Evolutionary conservation across 2,797 vertebrate genomes (phyloP).

Genomic region (Cossypha heuglini): DNA sequence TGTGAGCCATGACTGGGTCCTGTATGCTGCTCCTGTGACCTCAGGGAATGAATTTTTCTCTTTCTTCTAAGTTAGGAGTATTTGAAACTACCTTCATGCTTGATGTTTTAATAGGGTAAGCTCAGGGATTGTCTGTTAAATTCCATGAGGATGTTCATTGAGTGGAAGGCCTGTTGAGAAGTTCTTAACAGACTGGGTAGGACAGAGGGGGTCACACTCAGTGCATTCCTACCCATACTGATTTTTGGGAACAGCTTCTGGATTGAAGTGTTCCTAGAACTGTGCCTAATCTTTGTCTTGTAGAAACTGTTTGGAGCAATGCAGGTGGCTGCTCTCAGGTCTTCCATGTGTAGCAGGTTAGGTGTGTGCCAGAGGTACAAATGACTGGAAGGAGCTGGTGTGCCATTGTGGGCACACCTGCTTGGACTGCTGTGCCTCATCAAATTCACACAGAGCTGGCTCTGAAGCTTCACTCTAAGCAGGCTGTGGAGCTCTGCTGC

Average conservation of each 20-base stretch:
- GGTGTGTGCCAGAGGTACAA: accelerated
- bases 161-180: neutral
- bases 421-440: neutral
- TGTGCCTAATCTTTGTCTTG: neutral
- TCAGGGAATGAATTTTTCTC: neutral
- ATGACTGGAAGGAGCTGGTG: accelerated
- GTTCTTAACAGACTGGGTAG: neutral
- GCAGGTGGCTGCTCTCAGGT: neutral
- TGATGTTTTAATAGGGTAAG: neutral
- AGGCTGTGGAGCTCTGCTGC: neutral
- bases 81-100: neutral
- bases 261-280: neutral
- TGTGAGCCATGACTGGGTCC: accelerated
- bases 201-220: accelerated
- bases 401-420: accelerated
- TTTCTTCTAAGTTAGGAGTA: neutral
- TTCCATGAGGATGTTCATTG: neutral
- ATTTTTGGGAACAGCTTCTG: neutral
- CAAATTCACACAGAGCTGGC: neutral
- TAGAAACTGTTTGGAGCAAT: neutral
- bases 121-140: neutral
- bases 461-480: neutral
- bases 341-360: accelerated
- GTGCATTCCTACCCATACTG: neutral
- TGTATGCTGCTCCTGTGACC: neutral